Conservation (phyloP, 2,797 vertebrate species). For the Melanotaenia maccullochi region DNA sequence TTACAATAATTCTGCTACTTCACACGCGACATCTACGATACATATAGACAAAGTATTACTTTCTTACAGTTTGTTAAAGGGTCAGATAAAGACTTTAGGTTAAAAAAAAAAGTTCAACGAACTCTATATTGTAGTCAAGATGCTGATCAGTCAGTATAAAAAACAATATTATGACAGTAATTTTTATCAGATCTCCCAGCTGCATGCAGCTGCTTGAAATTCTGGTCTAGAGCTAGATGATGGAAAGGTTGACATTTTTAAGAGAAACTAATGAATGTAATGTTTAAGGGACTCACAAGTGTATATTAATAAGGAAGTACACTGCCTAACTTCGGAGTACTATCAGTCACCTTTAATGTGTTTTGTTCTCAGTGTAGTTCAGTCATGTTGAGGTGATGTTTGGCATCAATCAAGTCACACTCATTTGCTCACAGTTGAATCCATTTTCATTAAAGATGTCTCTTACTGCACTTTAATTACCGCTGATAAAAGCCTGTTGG, state of each 20-base stretch:
- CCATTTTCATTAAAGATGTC: slow-evolving; percentile 64
- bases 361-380: slow-evolving; percentile 53
- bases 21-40: no score
- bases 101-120: no score
- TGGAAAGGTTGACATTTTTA: slow-evolving; percentile 2
- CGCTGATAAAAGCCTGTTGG: slow-evolving; percentile 60
- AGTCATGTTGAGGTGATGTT: slow-evolving; percentile 64
- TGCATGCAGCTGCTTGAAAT: neutral
- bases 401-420: slow-evolving; percentile 65
- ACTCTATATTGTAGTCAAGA: no score
- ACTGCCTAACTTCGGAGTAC: slow-evolving; percentile 40
- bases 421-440: slow-evolving; percentile 59
- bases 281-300: slow-evolving; percentile 23
- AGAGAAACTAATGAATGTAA: slow-evolving; percentile 19
- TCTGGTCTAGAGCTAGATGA: neutral
- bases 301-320: slow-evolving; percentile 21
- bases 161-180: no score
- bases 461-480: slow-evolving; percentile 66
- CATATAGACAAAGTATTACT: no score
- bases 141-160: no score
- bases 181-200: no score
- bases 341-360: slow-evolving; percentile 61
- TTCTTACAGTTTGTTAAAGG: no score
- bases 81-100: no score
- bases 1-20: no score